phyloP scores from a whole-genome alignment of 2,888 invertebrate genomes.

The Ophion ellenae region DNA sequence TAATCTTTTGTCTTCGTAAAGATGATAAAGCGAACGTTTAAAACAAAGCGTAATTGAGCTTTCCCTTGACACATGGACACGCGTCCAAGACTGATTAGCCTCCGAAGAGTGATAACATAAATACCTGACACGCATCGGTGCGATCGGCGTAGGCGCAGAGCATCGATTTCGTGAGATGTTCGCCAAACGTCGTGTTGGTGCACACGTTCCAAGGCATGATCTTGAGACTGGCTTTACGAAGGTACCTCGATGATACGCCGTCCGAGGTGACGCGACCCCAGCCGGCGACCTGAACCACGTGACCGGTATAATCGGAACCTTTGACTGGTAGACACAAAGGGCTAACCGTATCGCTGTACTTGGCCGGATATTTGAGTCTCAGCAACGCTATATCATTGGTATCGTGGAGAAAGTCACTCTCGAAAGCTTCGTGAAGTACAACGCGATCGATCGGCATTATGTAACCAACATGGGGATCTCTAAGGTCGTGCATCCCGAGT shows the following conservation, averaged over 20 bases:
- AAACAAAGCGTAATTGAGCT: not conserved
- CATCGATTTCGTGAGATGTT: conserved; percentile 85
- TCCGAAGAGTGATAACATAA: not conserved
- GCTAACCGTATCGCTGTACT: conserved; percentile 83
- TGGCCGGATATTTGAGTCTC: conserved; percentile 83
- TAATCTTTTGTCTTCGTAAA: not conserved
- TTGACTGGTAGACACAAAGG: conserved; percentile 86
- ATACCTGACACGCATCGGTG: conserved; percentile 88
- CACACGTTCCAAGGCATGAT: conserved; percentile 84
- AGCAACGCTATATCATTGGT: conserved; percentile 87
- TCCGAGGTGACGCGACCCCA: conserved; percentile 84
- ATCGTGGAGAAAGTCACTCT: conserved; percentile 85
- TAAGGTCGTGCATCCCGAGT: conserved; percentile 85
- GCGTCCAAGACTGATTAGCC: no score
- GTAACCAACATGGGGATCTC: conserved; percentile 81
- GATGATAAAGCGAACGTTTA: not conserved
- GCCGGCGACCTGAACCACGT: conserved; percentile 85
- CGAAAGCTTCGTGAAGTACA: conserved; percentile 84
- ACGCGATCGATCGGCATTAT: conserved; percentile 81
- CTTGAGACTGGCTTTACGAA: conserved; percentile 84
- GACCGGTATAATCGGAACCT: conserved; percentile 83
- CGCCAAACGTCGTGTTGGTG: conserved; percentile 75
- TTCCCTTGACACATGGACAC: not conserved
- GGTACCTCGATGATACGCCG: conserved; percentile 83
- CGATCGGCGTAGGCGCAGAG: conserved; percentile 87